These are phyloP conservation scores for Steinernema feltiae DNA, from an alignment of 1,140 invertebrate genomes.

Conservation along the genomic window DNA sequence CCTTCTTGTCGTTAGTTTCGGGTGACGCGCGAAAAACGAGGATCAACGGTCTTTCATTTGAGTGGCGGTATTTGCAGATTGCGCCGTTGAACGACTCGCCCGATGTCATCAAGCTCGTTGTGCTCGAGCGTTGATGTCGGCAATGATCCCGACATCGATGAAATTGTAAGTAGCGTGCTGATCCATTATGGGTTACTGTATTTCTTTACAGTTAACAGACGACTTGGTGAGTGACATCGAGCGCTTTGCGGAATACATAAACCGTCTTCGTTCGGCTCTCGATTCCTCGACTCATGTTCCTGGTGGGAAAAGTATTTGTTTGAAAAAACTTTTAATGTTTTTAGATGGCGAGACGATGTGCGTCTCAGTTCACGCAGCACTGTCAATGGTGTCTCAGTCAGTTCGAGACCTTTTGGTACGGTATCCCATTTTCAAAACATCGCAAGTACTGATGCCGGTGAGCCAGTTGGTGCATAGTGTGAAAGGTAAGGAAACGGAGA, in stretches of 20 bases:
- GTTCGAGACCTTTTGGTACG: slow-evolving; percentile 48
- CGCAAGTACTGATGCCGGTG: slow-evolving; percentile 48
- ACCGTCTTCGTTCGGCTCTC: slow-evolving; percentile 42
- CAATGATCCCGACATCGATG: slow-evolving; percentile 37
- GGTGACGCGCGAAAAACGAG: not conserved
- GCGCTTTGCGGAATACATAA: slow-evolving; percentile 46
- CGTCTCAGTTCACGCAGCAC: slow-evolving; percentile 50
- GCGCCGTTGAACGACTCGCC: not conserved
- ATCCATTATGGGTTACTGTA: too few species aligned
- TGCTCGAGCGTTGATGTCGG: slow-evolving; percentile 38
- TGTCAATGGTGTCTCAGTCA: slow-evolving; percentile 51
- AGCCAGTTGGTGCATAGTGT: slow-evolving; percentile 52
- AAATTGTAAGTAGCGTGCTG: slow-evolving; percentile 35
- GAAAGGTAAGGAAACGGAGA: slow-evolving; percentile 37
- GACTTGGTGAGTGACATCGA: slow-evolving; percentile 48
- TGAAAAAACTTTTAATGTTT: slow-evolving; percentile 10
- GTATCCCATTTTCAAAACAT: slow-evolving; percentile 51
- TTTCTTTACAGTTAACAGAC: slow-evolving; percentile 38
- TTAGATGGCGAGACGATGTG: slow-evolving; percentile 47
- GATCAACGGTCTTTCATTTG: not conserved
- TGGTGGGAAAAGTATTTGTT: slow-evolving; percentile 17
- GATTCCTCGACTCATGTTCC: slow-evolving; percentile 39
- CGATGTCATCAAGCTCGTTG: slow-evolving; percentile 35
- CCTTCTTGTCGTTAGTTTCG: not conserved
- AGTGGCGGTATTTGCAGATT: not conserved